Conservation (phyloP, 2,797 vertebrate species). For the Sebastiscus tertius region DNA sequence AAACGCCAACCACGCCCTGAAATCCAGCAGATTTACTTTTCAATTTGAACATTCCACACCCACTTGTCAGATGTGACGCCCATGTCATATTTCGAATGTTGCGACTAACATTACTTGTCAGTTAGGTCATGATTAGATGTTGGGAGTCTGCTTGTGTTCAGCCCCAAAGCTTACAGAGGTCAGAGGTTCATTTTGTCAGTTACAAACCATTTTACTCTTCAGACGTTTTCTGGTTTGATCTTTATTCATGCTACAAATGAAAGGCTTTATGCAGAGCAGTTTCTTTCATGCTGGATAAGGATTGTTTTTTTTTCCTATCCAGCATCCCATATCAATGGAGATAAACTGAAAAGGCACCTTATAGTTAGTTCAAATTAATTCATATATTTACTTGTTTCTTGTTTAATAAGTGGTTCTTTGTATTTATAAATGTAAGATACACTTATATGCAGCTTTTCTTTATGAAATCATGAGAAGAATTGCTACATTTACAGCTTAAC, state of each 20-base stretch:
- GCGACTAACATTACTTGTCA: slow-evolving; percentile 3
- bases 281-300: not conserved
- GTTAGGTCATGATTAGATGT: not conserved
- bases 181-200: slow-evolving; percentile 30
- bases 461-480: not conserved
- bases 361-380: not conserved
- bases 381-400: not conserved
- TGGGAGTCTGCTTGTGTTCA: not conserved
- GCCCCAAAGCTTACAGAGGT: not conserved
- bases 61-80: slow-evolving; percentile 39
- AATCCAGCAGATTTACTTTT: not conserved
- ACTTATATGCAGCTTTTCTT: not conserved
- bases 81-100: slow-evolving; percentile 18
- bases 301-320: not conserved
- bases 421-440: not conserved
- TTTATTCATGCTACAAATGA: slow-evolving; percentile 6
- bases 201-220: not conserved
- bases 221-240: slow-evolving; percentile 8
- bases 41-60: slow-evolving; percentile 36
- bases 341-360: not conserved
- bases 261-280: slow-evolving; percentile 2
- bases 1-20: not conserved
- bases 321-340: not conserved
- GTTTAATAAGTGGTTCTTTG: not conserved
- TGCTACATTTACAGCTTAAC: not conserved